Conservation (phyloP, 2,797 vertebrate genomes). For the Mycteria americana region DNA sequence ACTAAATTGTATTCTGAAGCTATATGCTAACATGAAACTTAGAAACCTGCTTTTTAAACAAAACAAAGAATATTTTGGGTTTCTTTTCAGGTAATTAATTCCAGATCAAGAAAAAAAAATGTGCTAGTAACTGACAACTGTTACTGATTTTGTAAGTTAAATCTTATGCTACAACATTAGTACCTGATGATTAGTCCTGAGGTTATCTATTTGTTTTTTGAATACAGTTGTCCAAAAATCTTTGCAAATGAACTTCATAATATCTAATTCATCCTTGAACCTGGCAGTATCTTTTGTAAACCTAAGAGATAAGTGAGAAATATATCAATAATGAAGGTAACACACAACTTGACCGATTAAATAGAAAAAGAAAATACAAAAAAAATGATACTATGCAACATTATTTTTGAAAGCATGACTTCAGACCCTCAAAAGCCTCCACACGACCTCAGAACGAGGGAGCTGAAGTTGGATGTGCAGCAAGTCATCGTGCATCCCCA, state of each 20-base stretch:
- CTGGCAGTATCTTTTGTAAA: slow-evolving; percentile 94
- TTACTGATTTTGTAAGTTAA: not conserved
- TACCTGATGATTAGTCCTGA: slow-evolving; percentile 95
- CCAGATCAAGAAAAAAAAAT: not conserved
- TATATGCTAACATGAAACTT: not conserved
- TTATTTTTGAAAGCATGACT: not conserved
- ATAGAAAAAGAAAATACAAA: not conserved
- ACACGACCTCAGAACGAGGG: rapidly evolving
- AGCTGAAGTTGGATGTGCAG: not conserved
- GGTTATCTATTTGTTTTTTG: slow-evolving; percentile 95
- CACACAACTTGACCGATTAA: not conserved
- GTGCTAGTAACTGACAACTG: not conserved
- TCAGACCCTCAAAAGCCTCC: not conserved
- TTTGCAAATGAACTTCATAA: slow-evolving; percentile 98
- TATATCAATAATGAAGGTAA: not conserved
- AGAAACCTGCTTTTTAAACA: not conserved
- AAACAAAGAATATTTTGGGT: not conserved
- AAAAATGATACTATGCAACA: not conserved
- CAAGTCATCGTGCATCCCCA: not conserved
- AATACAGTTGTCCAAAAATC: slow-evolving; percentile 96
- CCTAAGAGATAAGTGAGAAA: slow-evolving; percentile 70
- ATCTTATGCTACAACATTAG: not conserved
- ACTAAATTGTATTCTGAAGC: not conserved
- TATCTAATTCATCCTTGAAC: slow-evolving; percentile 95
- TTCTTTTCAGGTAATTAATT: not conserved